Evolutionary conservation across 2,888 invertebrate genomes (phyloP).

Genomic region (Tromatobia lineatoria): DNA sequence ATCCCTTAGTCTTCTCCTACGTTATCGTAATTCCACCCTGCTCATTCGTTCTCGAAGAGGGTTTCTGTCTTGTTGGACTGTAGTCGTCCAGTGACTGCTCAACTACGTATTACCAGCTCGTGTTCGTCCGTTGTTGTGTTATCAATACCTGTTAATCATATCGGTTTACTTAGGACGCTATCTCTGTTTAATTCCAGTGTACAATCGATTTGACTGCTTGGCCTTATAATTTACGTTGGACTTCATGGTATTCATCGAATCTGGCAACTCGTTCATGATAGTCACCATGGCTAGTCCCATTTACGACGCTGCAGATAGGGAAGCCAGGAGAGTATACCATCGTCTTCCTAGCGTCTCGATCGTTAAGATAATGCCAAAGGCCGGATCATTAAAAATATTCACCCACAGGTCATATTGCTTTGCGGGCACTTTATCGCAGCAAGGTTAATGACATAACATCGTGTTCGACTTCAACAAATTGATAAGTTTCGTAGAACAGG

Average conservation of each 20-base stretch:
- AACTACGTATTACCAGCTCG: constrained; percentile 34
- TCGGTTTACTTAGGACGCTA: constrained; percentile 7
- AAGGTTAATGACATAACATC: constrained; percentile 70
- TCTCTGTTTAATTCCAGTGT: constrained; percentile 6
- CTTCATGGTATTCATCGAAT: background rate
- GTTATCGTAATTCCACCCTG: background rate
- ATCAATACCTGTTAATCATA: too few species aligned
- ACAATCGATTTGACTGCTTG: background rate
- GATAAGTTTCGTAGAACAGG: constrained; percentile 48
- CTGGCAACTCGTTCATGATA: background rate
- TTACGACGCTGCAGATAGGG: background rate
- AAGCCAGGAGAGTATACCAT: too few species aligned
- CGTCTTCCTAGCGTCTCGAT: background rate
- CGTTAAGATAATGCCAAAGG: constrained; percentile 14
- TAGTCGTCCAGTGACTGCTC: background rate
- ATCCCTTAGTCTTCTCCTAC: constrained; percentile 9
- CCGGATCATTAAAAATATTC: too few species aligned
- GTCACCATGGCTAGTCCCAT: background rate
- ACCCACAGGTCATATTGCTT: background rate
- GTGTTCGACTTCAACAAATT: constrained; percentile 71
- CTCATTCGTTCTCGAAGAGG: background rate
- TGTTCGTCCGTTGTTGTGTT: constrained; percentile 10
- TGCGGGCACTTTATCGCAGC: constrained; percentile 41
- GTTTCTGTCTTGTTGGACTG: background rate
- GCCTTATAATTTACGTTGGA: background rate